Base-by-base conservation (phyloP, 2,797 vertebrate species). In the Galaxias olidus region DNA sequence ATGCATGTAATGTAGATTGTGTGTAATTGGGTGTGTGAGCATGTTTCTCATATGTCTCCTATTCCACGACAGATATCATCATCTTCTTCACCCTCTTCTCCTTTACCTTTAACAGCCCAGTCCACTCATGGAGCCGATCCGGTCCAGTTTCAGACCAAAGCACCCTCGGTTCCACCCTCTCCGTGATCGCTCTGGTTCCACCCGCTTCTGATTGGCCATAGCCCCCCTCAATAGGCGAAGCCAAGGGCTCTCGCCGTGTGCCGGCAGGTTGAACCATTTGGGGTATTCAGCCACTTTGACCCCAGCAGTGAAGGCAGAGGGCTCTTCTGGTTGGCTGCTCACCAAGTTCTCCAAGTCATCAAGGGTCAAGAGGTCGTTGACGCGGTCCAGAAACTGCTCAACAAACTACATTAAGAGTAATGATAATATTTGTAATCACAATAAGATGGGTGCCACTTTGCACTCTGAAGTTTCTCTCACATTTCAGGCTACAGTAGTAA, bases 81-180 rank as follows among this genome's bases (percentile, higher is more conserved):
- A 86, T 80, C 88, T 85, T 44, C 56, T 73, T 13, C 14, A 66
- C 12, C 59, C 68, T 55, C 65, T 70, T 56, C 66, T 50, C 30
- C 65, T 58, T 74, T 69, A 83, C 88, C 30, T 30, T 30, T 94
- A 94, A 86, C 94, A 96, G 50, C 94, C 94, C 73, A 95, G 87
- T 73, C 93, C 94, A 7, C 94, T 96, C 91, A 94, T 91, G 58
- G 93, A 92, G 50, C 94, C 94, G 1, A 94, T 96, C 61, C 94
- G 90, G 71, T 96, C 94, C 85, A 96, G 82, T 83, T 95, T 96
- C 66, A 95, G 85, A 43, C 94, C 94, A 67, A 96, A 96, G 86
- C 94, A 96, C 2, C 94, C 93, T 9, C 91, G 82, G 81, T 90
- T 92, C 87, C 91, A 93, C 0, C 82, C 91, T 87, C 88, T 90